These are phyloP conservation scores for Limnodromus scolopaceus DNA, from an alignment of 2,797 vertebrate genomes.

Conservation along the genomic window DNA sequence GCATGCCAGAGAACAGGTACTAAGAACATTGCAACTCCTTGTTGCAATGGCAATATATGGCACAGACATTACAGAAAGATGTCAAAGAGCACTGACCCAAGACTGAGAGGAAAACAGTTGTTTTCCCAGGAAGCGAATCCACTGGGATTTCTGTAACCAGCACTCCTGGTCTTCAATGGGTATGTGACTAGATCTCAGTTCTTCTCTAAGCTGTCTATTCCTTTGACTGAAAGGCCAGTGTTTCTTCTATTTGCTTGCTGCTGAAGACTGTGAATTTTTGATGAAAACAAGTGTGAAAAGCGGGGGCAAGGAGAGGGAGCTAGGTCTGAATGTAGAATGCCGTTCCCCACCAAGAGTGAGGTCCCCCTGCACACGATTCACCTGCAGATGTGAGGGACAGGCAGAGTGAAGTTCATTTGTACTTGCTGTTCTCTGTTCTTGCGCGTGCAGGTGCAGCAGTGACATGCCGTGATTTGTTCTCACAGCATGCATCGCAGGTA, in stretches of 20 bases:
- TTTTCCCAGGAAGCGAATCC: background rate
- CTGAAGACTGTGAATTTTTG: background rate
- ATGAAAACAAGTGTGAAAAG: background rate
- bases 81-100: background rate
- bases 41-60: background rate
- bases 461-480: background rate
- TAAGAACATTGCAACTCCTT: background rate
- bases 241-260: background rate
- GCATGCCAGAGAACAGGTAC: background rate
- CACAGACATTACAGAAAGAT: background rate
- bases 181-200: background rate
- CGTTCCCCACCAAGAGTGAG: accelerated
- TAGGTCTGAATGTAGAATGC: background rate
- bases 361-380: background rate
- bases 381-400: accelerated
- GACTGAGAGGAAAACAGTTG: background rate
- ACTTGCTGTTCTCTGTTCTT: background rate
- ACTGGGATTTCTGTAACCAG: background rate
- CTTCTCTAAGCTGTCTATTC: background rate
- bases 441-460: background rate
- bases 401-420: background rate
- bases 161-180: background rate
- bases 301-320: background rate
- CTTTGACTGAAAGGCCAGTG: background rate
- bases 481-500: accelerated